Conservation (phyloP, 2,888 invertebrate species). For the Drosophila sordidula region DNA sequence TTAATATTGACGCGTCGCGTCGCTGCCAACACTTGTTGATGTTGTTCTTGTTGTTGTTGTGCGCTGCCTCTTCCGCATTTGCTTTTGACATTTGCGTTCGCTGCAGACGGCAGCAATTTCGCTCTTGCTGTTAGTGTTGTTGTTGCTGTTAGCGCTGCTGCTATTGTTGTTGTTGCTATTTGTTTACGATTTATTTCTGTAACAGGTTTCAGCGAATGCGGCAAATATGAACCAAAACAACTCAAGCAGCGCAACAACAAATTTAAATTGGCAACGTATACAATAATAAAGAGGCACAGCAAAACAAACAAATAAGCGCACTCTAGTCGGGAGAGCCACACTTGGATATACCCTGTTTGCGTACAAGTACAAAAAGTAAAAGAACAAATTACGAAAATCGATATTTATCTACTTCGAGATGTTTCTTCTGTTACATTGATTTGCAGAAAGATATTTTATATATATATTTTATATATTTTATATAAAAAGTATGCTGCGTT, state of each 20-base stretch:
- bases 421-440: no score
- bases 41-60: constrained; percentile 15
- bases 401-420: no score
- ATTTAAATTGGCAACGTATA: constrained; percentile 36
- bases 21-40: constrained; percentile 58
- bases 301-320: constrained; percentile 4
- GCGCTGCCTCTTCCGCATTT: constrained; percentile 49
- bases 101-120: constrained; percentile 12
- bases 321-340: background rate
- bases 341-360: background rate
- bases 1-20: constrained; percentile 46
- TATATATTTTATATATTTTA: no score
- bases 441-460: no score
- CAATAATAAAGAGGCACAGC: constrained; percentile 4
- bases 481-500: no score
- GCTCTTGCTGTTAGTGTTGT: constrained; percentile 16
- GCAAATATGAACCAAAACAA: constrained; percentile 41
- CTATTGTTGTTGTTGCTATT: constrained; percentile 23
- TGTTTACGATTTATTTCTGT: constrained; percentile 61
- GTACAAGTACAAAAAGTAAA: no score
- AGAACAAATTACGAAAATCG: no score
- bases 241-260: constrained; percentile 8
- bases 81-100: constrained; percentile 38
- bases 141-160: constrained; percentile 10
- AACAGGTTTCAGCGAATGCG: constrained; percentile 59